Conservation (phyloP, 2,797 vertebrate genomes). For the Dendrocincla tyrannina region DNA sequence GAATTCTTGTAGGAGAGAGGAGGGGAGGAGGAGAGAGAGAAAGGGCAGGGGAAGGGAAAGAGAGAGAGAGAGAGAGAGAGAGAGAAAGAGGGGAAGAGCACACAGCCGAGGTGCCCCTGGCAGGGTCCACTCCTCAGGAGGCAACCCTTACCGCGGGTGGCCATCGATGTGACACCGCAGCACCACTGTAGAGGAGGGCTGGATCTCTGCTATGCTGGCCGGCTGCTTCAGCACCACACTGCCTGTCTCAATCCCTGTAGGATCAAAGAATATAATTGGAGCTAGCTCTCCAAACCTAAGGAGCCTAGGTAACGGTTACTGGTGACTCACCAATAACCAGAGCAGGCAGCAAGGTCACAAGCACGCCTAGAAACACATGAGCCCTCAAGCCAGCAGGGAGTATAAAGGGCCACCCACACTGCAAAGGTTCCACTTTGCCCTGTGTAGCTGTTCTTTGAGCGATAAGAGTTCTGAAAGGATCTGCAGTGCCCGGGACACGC, state of each 20-base stretch:
- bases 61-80: neutral
- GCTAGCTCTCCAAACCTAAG: neutral
- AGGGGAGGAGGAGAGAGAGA: constrained; percentile 5
- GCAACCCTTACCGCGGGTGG: constrained; percentile 90
- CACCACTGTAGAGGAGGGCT: constrained; percentile 85
- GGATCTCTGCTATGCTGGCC: constrained; percentile 81
- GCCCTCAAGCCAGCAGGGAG: neutral
- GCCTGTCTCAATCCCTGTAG: constrained; percentile 92
- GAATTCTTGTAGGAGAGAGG: constrained; percentile 34
- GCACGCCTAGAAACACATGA: neutral
- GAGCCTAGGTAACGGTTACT: neutral
- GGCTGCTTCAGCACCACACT: constrained; percentile 89
- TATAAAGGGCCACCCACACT: neutral
- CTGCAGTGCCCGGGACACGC: neutral
- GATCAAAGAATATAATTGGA: neutral
- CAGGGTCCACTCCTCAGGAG: neutral
- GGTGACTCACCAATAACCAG: neutral
- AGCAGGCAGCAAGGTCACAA: neutral
- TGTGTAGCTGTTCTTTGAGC: neutral
- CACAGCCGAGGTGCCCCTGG: neutral
- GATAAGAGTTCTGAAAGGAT: neutral
- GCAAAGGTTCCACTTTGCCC: neutral
- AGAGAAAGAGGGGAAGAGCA: neutral
- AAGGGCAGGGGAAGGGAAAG: neutral
- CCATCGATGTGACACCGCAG: constrained; percentile 93